Percentiles rank a stretch among this genome's conserved stretches.
Evolutionary conservation across 2,888 invertebrate species (phyloP).

Genomic region (Hyalella azteca): DNA sequence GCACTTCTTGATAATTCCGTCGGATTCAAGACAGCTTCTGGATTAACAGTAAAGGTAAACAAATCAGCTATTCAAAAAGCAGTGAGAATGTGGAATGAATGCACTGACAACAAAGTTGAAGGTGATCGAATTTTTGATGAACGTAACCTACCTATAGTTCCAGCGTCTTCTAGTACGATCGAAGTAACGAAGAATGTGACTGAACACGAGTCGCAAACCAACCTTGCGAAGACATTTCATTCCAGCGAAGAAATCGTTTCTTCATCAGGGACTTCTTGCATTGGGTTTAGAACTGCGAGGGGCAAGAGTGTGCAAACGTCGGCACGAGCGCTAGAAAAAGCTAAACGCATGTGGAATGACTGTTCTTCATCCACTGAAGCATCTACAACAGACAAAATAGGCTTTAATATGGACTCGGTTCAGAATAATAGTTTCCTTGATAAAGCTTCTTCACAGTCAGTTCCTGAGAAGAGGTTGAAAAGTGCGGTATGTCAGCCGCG

Average conservation of each 20-base stretch:
- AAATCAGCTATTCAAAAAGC: neutral
- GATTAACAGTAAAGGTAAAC: neutral
- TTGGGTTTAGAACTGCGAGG: neutral
- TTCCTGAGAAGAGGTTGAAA: too few species aligned
- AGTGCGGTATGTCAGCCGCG: too few species aligned
- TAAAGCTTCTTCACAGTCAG: too few species aligned
- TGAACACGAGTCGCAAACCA: neutral
- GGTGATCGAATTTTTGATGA: too few species aligned
- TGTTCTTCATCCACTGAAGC: neutral
- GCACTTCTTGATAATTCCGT: neutral
- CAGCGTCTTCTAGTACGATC: too few species aligned
- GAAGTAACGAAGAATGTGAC: neutral
- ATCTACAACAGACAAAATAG: neutral
- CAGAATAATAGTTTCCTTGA: too few species aligned
- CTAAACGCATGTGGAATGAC: neutral
- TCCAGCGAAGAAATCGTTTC: neutral
- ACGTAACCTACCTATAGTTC: too few species aligned
- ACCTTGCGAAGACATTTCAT: neutral
- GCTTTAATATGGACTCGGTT: too few species aligned
- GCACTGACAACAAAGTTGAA: too few species aligned
- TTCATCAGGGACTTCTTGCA: neutral
- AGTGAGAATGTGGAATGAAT: neutral
- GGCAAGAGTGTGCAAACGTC: neutral
- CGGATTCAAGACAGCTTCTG: conserved; percentile 1
- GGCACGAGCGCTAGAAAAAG: neutral